These are phyloP conservation scores for Globicephala melas DNA, from an alignment of 2,113 vertebrate genomes.

Conservation along the genomic window DNA sequence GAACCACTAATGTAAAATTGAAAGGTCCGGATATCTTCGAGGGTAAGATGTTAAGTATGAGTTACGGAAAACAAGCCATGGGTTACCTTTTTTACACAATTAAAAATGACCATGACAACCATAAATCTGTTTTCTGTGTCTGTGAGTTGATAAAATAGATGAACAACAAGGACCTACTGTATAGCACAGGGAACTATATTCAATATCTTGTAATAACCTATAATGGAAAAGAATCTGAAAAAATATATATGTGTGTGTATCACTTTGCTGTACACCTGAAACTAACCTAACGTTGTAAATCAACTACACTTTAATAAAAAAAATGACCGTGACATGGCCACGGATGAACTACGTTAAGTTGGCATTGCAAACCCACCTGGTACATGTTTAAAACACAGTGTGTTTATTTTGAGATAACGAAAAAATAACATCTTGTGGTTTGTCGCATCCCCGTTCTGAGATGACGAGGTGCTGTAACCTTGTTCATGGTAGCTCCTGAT, in stretches of 20 bases:
- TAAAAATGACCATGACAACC: not conserved
- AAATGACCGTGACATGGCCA: not conserved
- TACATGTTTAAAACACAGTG: not conserved
- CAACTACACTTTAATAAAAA: not conserved
- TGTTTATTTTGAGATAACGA: conserved; percentile 7
- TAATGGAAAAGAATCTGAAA: not conserved
- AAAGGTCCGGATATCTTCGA: not conserved
- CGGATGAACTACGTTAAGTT: not conserved
- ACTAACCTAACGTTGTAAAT: not conserved
- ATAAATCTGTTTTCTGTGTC: not conserved
- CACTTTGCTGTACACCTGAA: not conserved
- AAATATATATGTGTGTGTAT: not conserved
- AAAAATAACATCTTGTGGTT: not conserved
- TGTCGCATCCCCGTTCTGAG: not conserved
- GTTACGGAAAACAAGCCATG: not conserved
- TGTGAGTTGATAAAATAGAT: not conserved
- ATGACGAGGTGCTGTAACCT: not conserved
- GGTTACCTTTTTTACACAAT: not conserved
- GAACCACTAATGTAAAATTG: not conserved
- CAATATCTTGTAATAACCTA: not conserved
- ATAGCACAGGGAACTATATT: not conserved
- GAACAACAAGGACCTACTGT: not conserved
- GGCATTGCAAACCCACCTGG: no score
- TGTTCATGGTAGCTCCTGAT: not conserved
- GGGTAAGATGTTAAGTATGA: not conserved